Conservation (phyloP, 2,797 vertebrate genomes). For the Chromobotia macracanthus region DNA sequence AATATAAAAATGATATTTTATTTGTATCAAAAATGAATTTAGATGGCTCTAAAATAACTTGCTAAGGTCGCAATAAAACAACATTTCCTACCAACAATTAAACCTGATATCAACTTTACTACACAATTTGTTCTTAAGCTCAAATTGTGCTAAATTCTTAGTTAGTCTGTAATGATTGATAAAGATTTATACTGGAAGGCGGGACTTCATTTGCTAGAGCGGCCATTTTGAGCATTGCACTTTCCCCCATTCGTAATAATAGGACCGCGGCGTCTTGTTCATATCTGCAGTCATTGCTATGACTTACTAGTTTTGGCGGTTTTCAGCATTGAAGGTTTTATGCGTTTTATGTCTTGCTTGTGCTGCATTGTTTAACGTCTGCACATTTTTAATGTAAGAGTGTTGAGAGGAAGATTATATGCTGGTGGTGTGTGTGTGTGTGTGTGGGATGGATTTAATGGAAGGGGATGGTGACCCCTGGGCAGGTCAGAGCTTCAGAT, state of each 20-base stretch:
- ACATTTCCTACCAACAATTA: no score
- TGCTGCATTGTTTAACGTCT: not conserved
- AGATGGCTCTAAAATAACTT: no score
- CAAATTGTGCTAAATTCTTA: no score
- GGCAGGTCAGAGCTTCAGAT: slow-evolving; percentile 49
- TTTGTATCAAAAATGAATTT: no score
- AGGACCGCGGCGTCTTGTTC: not conserved
- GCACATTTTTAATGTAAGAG: not conserved
- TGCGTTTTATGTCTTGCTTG: not conserved
- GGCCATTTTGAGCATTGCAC: no score
- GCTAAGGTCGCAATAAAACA: no score
- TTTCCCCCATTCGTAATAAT: no score
- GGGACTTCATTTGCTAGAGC: no score
- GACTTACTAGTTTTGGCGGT: not conserved
- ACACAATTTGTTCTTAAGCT: no score
- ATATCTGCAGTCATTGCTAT: not conserved
- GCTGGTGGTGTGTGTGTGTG: not conserved
- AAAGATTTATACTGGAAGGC: no score
- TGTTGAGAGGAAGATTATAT: not conserved
- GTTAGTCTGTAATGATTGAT: not conserved
- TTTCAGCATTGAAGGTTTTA: not conserved
- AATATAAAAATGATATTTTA: no score
- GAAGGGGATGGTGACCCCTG: slow-evolving; percentile 33
- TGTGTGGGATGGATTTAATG: slow-evolving; percentile 35
- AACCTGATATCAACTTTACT: no score